Base-by-base conservation (phyloP, 2,797 vertebrate species). In the Gymnothorax javanicus region DNA sequence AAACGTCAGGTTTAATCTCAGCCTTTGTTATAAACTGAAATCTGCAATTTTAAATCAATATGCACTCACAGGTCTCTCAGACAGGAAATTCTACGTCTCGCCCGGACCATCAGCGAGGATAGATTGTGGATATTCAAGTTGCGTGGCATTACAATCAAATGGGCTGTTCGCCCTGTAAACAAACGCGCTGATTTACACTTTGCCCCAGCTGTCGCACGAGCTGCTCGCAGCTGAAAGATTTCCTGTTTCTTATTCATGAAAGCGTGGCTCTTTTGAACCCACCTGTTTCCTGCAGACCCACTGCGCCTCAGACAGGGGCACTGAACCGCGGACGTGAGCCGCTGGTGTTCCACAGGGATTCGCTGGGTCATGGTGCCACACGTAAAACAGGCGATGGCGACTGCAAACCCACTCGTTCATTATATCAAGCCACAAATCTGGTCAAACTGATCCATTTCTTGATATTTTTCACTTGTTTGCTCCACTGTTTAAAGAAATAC, bases 11-110 rank as follows among this genome's bases (percentile, higher is more conserved):
- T 52, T 77, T 52, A 8, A 23, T 77, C 73, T 50, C 33, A 50
- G 73, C 73, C 73, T 77, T 77, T 77, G 73, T 50, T 77, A 77
- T 52, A 52, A 52, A 77, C 25, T 33, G 25, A 73, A 73, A 73
- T 27, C 69, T 33, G 27, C 69, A 4, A 20, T 77, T 77, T 12
- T 33, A 12, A 73, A 33, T 73, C 69, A 73, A 12, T 27, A 73
- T 73, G 69, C 69, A 12, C 9, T 73, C 69, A 7, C 69, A 73
- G 25, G 0, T 27, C n/a, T 33, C 11, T 25, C 25, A 69, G 23
- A 69, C 23, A 43, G 33, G 5, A n/a, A 69, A 27, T 77, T 50
- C 13, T 77, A 50, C 5, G 15, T 50, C 4, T 75, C 71, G 43
- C 13, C 73, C 4, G 20, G 15, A 50, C 11, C 71, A 75, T 43